These are phyloP conservation scores for Rhinatrema bivittatum DNA, from an alignment of 2,797 vertebrate genomes.

Conservation along the genomic window DNA sequence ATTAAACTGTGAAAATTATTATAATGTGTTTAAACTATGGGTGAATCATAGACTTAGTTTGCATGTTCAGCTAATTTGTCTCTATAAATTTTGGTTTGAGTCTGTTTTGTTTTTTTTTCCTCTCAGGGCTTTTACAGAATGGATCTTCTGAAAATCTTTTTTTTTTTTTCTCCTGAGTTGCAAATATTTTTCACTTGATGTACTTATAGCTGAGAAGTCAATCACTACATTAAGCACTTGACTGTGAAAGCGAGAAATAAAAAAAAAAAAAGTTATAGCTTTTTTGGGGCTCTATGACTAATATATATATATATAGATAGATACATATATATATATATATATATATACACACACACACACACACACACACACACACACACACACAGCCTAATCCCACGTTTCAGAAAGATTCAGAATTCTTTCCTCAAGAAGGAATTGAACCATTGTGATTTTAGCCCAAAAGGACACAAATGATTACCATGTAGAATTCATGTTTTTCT, in stretches of 20 bases:
- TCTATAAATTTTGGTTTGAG: slow-evolving; percentile 63
- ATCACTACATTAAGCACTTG: slow-evolving; percentile 95
- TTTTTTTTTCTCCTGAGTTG: slow-evolving; percentile 67
- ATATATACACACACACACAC: too few relatives aligned
- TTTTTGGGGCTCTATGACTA: slow-evolving; percentile 24
- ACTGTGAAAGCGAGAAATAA: slow-evolving; percentile 72
- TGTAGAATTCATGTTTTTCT: slow-evolving; percentile 69
- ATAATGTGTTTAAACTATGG: slow-evolving; percentile 85
- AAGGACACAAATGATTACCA: slow-evolving; percentile 62
- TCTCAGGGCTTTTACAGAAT: slow-evolving; percentile 88
- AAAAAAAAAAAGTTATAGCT: slow-evolving; percentile 16
- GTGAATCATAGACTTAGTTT: slow-evolving; percentile 90
- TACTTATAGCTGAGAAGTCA: slow-evolving; percentile 61
- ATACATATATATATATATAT: too few relatives aligned
- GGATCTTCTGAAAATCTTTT: slow-evolving; percentile 56
- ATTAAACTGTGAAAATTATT: slow-evolving; percentile 93
- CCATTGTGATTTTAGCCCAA: slow-evolving; percentile 57
- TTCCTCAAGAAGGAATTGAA: slow-evolving; percentile 56
- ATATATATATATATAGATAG: too few relatives aligned
- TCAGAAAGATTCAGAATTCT: slow-evolving; percentile 38
- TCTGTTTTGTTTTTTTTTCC: slow-evolving; percentile 60
- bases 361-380: too few relatives aligned
- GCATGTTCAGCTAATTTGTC: slow-evolving; percentile 90
- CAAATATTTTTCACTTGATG: slow-evolving; percentile 55
- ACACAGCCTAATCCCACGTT: slow-evolving; percentile 42